Evolutionary conservation across 2,113 vertebrate species (phyloP), one percentile per base, ranked within the genome.

Genomic region (Silurus glanis): DNA sequence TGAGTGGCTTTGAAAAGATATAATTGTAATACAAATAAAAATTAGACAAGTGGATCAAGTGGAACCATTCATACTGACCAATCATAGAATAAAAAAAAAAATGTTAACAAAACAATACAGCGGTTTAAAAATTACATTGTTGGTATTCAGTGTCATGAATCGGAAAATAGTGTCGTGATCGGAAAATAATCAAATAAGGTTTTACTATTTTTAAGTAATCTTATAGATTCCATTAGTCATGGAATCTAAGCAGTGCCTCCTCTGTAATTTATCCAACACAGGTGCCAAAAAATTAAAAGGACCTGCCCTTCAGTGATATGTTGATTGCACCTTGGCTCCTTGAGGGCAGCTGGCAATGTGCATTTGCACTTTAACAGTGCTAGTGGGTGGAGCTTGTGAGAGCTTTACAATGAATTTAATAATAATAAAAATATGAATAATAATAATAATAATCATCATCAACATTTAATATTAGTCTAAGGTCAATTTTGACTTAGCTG

Each of bases 311-410:
- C 25, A 82, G 78, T 80, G n/a, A 64, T 21, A 64, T 12, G 66
- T 83, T 67, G 59, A 67, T 58, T 25, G 53, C 56, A 59, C 12
- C 16, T 71, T 71, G 67, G 28, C 14, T 71, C 37, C 69, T 72
- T 17, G 37, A 72, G 17, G 37, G 69, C 37, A 47, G 17, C 21
- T 72, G 17, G 1, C 37, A 72, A 21, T 9, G 21, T n/a, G 23
- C 17, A 71, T 53, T n/a, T 88, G 59, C 49, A 72, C 64, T 72
- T 28, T 56, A 51, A n/a, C 53, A 66, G 56, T 62, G 74, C 67
- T 62, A 55, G 21, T 53, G 79, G 85, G 79, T 79, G 89, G 84
- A 91, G 64, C 71, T 71, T 45, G 67, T 71, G 67, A 71, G 28
- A 71, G 45, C 16, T 72, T 72, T 45, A 72, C 69, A 47, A 72